A percentile compares a stretch with the other conserved stretches of the same genome.
phyloP scores from a whole-genome alignment of 2,113 vertebrate species.

The Hippolais icterina region DNA sequence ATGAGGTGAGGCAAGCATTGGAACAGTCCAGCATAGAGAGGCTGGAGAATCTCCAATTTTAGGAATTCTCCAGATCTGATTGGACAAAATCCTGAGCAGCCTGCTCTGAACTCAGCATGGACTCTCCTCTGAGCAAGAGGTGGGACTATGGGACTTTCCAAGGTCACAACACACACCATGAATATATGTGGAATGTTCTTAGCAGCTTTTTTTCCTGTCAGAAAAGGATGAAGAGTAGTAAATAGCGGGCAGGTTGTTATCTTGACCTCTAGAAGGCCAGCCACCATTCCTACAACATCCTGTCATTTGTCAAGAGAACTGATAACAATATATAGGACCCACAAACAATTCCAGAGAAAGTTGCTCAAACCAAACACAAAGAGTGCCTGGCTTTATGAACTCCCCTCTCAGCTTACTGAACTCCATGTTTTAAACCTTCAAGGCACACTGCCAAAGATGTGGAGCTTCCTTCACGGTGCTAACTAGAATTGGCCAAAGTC shows the following conservation, averaged over 20 bases:
- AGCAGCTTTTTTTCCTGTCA: conserved; percentile 38
- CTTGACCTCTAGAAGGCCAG: conserved; percentile 52
- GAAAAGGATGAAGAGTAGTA: conserved; percentile 30
- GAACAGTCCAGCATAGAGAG: background rate
- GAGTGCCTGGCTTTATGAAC: background rate
- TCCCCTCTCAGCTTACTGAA: background rate
- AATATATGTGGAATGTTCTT: conserved; percentile 4
- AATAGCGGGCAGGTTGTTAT: conserved; percentile 47
- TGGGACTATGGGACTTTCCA: background rate
- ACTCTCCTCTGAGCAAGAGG: background rate
- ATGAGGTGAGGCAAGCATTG: background rate
- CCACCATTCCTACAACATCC: conserved; percentile 56
- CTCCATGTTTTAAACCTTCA: background rate
- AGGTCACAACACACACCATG: background rate
- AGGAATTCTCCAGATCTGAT: background rate
- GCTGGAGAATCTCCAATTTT: background rate
- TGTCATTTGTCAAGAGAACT: conserved; percentile 39
- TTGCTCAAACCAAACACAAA: background rate
- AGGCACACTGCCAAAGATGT: background rate
- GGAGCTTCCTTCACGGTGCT: background rate
- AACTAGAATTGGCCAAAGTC: background rate
- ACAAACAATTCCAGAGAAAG: conserved; percentile 25
- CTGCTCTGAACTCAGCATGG: background rate
- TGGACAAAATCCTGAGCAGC: background rate
- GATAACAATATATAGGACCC: background rate